Percentiles rank a stretch among this genome's conserved stretches.
These are phyloP conservation scores for Holothuria glaberrima DNA, from an alignment of 35 echinoderm and acorn worm species.

Conservation along the genomic window DNA sequence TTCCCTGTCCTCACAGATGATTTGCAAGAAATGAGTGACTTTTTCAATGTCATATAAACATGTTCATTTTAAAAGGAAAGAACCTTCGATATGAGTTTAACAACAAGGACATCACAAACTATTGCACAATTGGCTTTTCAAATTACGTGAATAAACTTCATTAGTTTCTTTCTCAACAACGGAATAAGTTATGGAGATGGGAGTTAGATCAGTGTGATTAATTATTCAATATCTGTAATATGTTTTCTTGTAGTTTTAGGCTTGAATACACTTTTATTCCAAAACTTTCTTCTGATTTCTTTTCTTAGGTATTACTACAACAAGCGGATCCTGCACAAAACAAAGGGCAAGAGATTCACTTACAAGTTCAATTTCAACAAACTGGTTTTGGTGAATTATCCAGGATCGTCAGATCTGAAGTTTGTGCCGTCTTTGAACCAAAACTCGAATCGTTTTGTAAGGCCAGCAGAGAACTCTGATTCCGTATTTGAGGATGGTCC, in stretches of 20 bases:
- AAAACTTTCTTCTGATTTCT: not conserved
- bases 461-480: conserved; percentile 55
- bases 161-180: too few relatives aligned
- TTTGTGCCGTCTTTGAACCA: conserved; percentile 77
- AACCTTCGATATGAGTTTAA: too few relatives aligned
- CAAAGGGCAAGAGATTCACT: conserved; percentile 96
- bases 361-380: conserved; percentile 99
- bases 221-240: too few relatives aligned
- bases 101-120: not conserved
- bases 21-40: too few relatives aligned
- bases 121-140: not conserved
- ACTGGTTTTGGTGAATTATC: conserved; percentile 96
- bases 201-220: too few relatives aligned
- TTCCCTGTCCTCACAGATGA: too few relatives aligned
- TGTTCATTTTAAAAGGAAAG: too few relatives aligned
- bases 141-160: too few relatives aligned
- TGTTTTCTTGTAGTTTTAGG: too few relatives aligned
- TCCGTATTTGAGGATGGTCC: conserved; percentile 63
- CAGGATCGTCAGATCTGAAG: conserved; percentile 81
- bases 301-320: conserved; percentile 96
- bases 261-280: too few relatives aligned
- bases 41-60: too few relatives aligned
- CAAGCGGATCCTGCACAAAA: conserved; percentile 97
- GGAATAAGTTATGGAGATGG: too few relatives aligned
- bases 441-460: conserved; percentile 30